phyloP scores from a whole-genome alignment of 2,888 invertebrate genomes.

The Ormia ochracea region DNA sequence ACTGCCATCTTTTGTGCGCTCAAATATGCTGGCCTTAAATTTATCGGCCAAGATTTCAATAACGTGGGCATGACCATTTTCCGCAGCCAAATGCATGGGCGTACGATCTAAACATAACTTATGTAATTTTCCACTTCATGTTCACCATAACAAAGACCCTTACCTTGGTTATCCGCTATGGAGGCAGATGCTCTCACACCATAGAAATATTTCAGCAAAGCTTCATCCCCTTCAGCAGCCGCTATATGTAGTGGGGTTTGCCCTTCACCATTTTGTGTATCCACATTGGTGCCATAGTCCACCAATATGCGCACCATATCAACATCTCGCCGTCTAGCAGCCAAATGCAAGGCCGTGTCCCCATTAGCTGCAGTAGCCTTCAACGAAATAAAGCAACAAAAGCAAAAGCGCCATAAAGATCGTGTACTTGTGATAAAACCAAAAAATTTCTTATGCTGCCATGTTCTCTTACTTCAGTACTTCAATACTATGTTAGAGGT shows the following conservation, averaged over 20 bases:
- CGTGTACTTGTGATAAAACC: slow-evolving; percentile 13
- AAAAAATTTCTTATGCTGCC: slow-evolving; percentile 27
- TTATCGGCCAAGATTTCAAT: slow-evolving; percentile 98
- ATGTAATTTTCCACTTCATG: background rate
- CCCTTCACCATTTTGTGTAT: slow-evolving; percentile 94
- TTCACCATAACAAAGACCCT: background rate
- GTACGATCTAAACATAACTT: slow-evolving; percentile 85
- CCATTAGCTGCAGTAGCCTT: slow-evolving; percentile 89
- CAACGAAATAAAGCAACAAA: slow-evolving; percentile 17
- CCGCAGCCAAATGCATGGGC: slow-evolving; percentile 98
- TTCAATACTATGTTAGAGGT: slow-evolving; percentile 57
- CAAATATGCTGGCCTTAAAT: slow-evolving; percentile 97
- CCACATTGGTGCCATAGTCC: slow-evolving; percentile 94
- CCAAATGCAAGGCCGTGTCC: slow-evolving; percentile 96
- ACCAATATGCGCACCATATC: slow-evolving; percentile 95
- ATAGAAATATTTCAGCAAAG: slow-evolving; percentile 95
- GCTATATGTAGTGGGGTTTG: slow-evolving; percentile 97
- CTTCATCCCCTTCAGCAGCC: slow-evolving; percentile 96
- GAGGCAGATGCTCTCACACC: slow-evolving; percentile 95
- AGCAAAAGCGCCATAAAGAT: slow-evolving; percentile 18
- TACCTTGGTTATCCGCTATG: slow-evolving; percentile 93
- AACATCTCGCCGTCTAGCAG: slow-evolving; percentile 93
- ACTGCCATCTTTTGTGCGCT: slow-evolving; percentile 97
- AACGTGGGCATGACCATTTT: slow-evolving; percentile 95
- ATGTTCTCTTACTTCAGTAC: slow-evolving; percentile 4